These are phyloP conservation scores for Ischnura elegans DNA, from an alignment of 2,888 invertebrate genomes.

Conservation along the genomic window DNA sequence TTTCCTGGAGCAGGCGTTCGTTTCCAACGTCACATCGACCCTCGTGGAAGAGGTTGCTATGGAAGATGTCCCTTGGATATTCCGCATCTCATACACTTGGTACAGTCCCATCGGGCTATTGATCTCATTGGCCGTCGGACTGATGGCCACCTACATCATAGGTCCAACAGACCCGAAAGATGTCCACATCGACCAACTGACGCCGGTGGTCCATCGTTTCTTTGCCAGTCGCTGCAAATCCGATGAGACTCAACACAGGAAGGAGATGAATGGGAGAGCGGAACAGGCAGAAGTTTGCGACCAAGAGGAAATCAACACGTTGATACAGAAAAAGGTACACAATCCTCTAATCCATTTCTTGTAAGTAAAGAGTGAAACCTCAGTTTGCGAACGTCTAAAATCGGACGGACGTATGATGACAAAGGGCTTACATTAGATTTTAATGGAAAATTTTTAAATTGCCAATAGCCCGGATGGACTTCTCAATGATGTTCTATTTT, in stretches of 20 bases:
- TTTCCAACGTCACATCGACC: not conserved
- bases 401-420: too few species aligned
- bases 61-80: constrained; percentile 76
- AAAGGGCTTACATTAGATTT: too few species aligned
- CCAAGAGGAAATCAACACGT: not conserved
- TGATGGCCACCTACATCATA: constrained; percentile 85
- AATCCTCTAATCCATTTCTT: too few species aligned
- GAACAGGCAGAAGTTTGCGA: not conserved
- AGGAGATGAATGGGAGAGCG: not conserved
- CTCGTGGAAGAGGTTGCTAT: not conserved
- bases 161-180: constrained; percentile 81
- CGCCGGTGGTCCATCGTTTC: constrained; percentile 82
- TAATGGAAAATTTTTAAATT: too few species aligned
- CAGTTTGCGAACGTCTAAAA: too few species aligned
- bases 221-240: constrained; percentile 74
- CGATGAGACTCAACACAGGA: not conserved
- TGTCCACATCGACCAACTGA: constrained; percentile 83
- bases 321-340: not conserved
- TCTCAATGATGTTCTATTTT: too few species aligned
- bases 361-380: too few species aligned
- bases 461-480: too few species aligned
- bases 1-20: not conserved
- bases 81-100: constrained; percentile 88
- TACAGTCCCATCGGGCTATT: constrained; percentile 86
- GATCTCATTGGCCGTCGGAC: constrained; percentile 83